Percentiles rank a stretch among this genome's conserved stretches.
Conservation (phyloP, 2,113 vertebrate genomes). For the Tricholaema leucomelas region DNA sequence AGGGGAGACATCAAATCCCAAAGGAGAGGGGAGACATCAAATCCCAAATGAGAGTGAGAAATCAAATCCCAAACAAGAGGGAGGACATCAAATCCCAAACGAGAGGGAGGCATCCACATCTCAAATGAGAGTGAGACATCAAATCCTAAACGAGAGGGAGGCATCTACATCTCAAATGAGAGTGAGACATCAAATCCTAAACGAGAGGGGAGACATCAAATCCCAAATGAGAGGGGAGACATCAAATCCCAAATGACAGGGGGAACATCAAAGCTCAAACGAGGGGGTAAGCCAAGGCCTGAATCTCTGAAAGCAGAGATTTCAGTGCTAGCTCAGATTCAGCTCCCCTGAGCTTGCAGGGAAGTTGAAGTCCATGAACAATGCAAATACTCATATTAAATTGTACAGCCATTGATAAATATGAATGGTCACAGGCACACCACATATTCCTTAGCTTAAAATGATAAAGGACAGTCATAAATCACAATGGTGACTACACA, state of each 20-base stretch:
- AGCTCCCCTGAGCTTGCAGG: background rate
- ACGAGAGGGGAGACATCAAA: too few relatives aligned
- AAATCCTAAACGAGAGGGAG: background rate
- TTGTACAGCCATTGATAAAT: background rate
- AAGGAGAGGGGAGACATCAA: background rate
- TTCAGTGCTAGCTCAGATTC: background rate
- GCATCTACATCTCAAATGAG: too few relatives aligned
- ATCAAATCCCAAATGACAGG: too few relatives aligned
- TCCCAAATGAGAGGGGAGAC: too few relatives aligned
- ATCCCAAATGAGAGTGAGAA: too few relatives aligned
- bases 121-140: too few relatives aligned
- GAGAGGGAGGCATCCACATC: too few relatives aligned
- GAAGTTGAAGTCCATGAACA: background rate
- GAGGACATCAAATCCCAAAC: too few relatives aligned
- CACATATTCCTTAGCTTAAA: background rate
- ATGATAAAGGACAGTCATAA: background rate
- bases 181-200: too few relatives aligned
- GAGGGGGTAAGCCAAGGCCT: background rate
- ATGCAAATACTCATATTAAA: background rate
- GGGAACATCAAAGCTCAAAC: too few relatives aligned
- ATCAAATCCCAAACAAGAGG: too few relatives aligned
- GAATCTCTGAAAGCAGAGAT: background rate
- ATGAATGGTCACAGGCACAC: background rate
- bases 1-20: too few relatives aligned
- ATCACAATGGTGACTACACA: background rate